Base-by-base conservation (phyloP, 2,797 vertebrate genomes). In the Helarctos malayanus region DNA sequence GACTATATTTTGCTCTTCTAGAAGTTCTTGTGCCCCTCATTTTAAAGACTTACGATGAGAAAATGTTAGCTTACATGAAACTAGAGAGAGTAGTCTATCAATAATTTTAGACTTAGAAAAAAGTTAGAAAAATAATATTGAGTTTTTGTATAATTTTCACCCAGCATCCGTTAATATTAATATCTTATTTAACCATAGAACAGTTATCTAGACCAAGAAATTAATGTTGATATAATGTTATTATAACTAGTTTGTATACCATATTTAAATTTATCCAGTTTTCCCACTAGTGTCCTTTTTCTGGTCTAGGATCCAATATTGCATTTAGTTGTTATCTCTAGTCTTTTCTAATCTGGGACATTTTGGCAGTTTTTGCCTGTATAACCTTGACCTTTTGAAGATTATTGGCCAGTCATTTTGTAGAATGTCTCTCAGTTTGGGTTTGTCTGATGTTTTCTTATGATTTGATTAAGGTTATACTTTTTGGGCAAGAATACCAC, bases 91-190 rank as follows among this genome's bases (percentile, higher is more conserved):
- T 69, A 78, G 7, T 87, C 0, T 63, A 29, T 87, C 25, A 82
- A 38, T 83, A 94, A 90, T 93, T 83, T 78, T 91, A 95, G 80
- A 86, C 65, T 75, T 88, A 18, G 0, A 65, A 59, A 85, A 90
- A 35, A 29, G 35, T 88, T 95, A 25, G 0, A 95, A 65, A 91
- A 83, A 35, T 80, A 65, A 8, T 88, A 25, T 1, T 41, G 1
- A 82, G 23, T 65, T 93, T 7, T 91, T 21, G 2, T 76, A 10
- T 91, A 73, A 71, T 19, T 32, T 88, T 83, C 15, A 92, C 54
- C 27, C 41, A 57, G 16, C 21, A 83, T 97, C 54, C 8, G 8
- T 41, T 79, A 91, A 54, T 86, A 68, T 18, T 89, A 27, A 45
- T 4, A 61, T 86, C 86, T 89, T 86, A 47, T 82, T 7, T 97